These are phyloP conservation scores for Polyommatus icarus DNA, from an alignment of 2,888 invertebrate genomes.

Conservation along the genomic window DNA sequence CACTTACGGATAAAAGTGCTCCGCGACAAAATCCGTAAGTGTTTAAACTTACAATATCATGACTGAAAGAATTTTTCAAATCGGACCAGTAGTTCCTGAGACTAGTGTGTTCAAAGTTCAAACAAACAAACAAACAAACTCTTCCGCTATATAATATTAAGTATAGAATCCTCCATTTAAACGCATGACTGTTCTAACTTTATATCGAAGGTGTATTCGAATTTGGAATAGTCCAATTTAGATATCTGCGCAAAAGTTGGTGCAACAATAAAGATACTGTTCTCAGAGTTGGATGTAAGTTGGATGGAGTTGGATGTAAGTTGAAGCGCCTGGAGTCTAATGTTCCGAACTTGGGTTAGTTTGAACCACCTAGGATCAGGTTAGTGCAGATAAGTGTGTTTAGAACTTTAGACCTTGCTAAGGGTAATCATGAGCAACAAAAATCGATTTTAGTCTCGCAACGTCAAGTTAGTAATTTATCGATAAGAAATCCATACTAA, in stretches of 20 bases:
- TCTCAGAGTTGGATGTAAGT: constrained; percentile 12
- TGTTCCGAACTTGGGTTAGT: neutral
- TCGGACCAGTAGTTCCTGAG: too few species aligned
- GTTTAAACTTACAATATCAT: too few species aligned
- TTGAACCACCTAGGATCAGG: constrained; percentile 19
- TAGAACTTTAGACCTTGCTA: neutral
- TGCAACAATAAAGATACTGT: neutral
- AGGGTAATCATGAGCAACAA: neutral
- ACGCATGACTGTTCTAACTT: neutral
- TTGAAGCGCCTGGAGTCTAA: constrained; percentile 5
- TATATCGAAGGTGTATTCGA: neutral
- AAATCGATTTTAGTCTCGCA: neutral
- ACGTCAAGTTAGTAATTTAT: too few species aligned
- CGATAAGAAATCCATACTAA: too few species aligned
- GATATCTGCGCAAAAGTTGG: constrained; percentile 7
- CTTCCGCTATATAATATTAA: too few species aligned
- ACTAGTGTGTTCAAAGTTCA: too few species aligned
- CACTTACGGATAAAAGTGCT: too few species aligned
- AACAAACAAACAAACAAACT: too few species aligned
- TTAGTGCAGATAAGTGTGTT: neutral
- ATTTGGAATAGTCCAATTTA: neutral
- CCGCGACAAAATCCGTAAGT: too few species aligned
- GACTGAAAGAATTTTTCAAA: too few species aligned
- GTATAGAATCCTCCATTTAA: too few species aligned
- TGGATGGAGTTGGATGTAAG: constrained; percentile 12